Conservation (phyloP, 1,140 invertebrate genomes). For the Ceratina japonica region DNA sequence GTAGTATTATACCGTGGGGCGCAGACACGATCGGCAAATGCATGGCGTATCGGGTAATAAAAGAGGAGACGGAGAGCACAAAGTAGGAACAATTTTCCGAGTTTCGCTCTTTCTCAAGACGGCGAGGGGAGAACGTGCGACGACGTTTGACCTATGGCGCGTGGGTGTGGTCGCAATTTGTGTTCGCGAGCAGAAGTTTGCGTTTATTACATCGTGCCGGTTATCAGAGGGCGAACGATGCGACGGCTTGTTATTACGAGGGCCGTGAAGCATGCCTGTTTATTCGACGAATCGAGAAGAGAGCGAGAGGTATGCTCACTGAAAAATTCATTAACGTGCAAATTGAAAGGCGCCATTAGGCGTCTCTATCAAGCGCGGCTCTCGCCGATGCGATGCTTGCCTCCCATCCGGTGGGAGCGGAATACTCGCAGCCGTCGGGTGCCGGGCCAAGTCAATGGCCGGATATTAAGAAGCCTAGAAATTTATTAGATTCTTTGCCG, state of each 20-base stretch:
- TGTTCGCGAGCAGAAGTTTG: constrained; percentile 51
- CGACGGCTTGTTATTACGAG: constrained; percentile 65
- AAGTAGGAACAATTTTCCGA: constrained; percentile 3
- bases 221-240: constrained; percentile 31
- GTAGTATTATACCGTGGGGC: too few species aligned
- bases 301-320: constrained; percentile 17
- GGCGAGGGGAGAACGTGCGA: neutral
- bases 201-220: constrained; percentile 59
- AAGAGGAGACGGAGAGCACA: neutral
- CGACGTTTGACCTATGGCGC: constrained; percentile 26
- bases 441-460: neutral
- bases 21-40: too few species aligned
- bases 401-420: neutral
- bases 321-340: constrained; percentile 72
- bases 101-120: neutral
- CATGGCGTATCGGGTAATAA: neutral
- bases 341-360: constrained; percentile 65
- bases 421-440: neutral
- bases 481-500: constrained; percentile 29
- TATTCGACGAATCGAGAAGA: constrained; percentile 55
- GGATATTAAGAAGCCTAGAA: constrained; percentile 35
- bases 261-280: constrained; percentile 50
- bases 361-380: constrained; percentile 24
- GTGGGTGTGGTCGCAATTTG: constrained; percentile 67
- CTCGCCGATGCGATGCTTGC: constrained; percentile 6